Conservation (phyloP, 2,888 invertebrate species). For the Meandrusa payeni region DNA sequence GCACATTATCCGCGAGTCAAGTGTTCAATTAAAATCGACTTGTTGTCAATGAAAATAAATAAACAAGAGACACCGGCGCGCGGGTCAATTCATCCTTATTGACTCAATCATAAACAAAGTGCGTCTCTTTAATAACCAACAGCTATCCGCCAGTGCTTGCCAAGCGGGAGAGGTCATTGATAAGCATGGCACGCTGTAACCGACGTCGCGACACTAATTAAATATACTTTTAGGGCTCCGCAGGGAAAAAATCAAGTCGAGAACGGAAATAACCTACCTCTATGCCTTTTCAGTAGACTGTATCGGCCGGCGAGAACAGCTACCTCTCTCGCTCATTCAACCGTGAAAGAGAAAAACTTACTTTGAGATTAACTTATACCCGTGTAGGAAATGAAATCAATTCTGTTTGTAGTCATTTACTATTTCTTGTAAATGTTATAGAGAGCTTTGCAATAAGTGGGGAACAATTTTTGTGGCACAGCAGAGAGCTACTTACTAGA, state of each 20-base stretch:
- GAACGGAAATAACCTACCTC: too few species aligned
- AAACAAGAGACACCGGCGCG: conserved; percentile 15
- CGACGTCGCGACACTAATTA: conserved; percentile 41
- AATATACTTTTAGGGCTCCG: conserved; percentile 38
- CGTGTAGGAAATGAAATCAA: too few species aligned
- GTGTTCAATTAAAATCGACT: conserved; percentile 25
- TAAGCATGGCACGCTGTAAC: conserved; percentile 29
- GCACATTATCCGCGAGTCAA: conserved; percentile 22
- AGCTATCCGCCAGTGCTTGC: conserved; percentile 4
- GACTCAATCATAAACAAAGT: conserved; percentile 22
- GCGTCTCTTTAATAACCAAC: conserved; percentile 19
- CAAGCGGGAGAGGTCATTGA: conserved; percentile 26
- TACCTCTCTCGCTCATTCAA: too few species aligned
- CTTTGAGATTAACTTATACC: too few species aligned
- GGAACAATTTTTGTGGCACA: too few species aligned
- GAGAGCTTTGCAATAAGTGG: too few species aligned
- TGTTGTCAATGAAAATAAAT: conserved; percentile 24
- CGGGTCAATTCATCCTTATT: conserved; percentile 21
- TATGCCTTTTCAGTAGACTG: too few species aligned
- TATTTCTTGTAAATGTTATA: too few species aligned
- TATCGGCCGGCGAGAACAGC: too few species aligned
- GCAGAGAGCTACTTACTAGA: too few species aligned
- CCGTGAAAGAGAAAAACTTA: too few species aligned
- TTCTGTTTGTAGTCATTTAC: too few species aligned
- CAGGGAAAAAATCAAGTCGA: conserved; percentile 26